Conservation (phyloP, 2,888 invertebrate genomes). For the Lamellibrachia columna region DNA sequence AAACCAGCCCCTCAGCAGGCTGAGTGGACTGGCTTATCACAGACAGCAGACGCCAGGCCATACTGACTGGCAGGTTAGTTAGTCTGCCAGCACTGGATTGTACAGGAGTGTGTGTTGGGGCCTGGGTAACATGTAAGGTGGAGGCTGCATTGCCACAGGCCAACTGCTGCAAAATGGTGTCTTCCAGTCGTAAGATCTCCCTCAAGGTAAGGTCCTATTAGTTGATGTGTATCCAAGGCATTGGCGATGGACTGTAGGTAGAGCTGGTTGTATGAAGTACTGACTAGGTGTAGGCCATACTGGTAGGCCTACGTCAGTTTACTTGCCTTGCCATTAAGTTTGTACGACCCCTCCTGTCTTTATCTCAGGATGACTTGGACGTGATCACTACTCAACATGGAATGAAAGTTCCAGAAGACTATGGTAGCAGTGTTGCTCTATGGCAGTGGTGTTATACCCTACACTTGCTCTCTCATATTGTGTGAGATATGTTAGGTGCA, state of each 20-base stretch:
- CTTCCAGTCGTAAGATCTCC: slow-evolving; percentile 6
- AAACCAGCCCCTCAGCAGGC: neutral
- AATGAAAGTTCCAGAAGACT: neutral
- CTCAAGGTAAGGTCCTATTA: neutral
- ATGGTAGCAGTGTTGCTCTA: neutral
- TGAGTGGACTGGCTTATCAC: neutral
- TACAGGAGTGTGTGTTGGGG: neutral
- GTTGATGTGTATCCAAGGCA: neutral
- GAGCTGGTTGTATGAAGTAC: neutral
- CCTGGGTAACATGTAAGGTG: neutral
- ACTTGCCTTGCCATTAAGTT: neutral
- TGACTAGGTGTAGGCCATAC: neutral
- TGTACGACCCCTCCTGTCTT: neutral
- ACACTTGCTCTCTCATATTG: neutral
- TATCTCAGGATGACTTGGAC: neutral
- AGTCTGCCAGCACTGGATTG: neutral
- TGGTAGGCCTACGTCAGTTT: neutral
- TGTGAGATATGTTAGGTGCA: neutral
- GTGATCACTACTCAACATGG: neutral
- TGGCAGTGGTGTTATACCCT: neutral
- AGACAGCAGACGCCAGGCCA: neutral
- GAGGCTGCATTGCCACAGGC: neutral
- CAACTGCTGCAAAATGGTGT: neutral
- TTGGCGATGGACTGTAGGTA: too few relatives aligned
- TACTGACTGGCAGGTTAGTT: neutral